Conservation (phyloP, 1,140 invertebrate species). For the Nasonia giraulti region DNA sequence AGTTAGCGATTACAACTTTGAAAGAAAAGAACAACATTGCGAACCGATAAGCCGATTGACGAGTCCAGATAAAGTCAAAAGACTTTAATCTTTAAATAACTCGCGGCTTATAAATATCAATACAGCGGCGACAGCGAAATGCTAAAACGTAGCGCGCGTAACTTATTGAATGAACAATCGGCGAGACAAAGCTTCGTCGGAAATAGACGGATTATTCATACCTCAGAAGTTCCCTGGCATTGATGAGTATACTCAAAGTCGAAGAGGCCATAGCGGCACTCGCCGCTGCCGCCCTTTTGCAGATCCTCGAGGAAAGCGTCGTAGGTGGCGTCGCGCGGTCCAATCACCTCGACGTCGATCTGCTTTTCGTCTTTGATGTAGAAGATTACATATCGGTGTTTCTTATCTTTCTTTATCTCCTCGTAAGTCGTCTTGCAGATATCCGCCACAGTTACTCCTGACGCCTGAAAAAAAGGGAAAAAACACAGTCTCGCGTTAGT, state of each 20-base stretch:
- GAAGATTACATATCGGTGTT: constrained; percentile 96
- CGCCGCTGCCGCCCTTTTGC: constrained; percentile 89
- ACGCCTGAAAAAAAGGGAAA: constrained; percentile 82
- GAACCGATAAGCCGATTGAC: no score
- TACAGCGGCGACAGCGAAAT: no score
- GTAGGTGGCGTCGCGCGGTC: constrained; percentile 90
- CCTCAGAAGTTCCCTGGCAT: constrained; percentile 93
- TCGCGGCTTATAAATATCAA: no score
- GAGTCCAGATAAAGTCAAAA: no score
- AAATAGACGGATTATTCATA: constrained; percentile 53
- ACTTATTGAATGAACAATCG: no score
- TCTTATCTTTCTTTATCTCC: constrained; percentile 98
- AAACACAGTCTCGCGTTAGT: neutral
- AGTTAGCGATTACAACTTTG: neutral
- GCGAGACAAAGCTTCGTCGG: neutral
- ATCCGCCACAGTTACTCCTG: constrained; percentile 95
- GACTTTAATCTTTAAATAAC: no score
- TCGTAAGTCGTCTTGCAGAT: constrained; percentile 95
- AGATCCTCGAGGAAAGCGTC: constrained; percentile 93
- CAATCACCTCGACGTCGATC: constrained; percentile 93
- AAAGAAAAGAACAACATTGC: no score
- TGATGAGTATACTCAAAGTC: constrained; percentile 97
- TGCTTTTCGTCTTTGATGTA: constrained; percentile 96
- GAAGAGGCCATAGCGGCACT: constrained; percentile 96
- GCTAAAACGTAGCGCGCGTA: no score